Percentiles rank a stretch among this genome's conserved stretches.
Conservation (phyloP, 2,113 vertebrate genomes). For the Leptodactylus fuscus region DNA sequence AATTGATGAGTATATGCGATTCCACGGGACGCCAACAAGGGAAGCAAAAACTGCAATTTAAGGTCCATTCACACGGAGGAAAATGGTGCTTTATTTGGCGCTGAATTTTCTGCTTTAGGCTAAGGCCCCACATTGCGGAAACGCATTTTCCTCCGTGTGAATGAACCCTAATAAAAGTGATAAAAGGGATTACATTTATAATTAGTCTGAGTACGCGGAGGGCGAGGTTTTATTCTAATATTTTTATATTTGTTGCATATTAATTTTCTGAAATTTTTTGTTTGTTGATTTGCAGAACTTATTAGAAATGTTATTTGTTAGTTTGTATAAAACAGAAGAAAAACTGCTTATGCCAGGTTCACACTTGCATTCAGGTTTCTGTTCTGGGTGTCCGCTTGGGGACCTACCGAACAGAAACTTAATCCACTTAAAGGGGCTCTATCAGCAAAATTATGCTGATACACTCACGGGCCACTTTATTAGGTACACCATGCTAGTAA, state of each 20-base stretch:
- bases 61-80: constrained; percentile 3
- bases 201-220: neutral
- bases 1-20: neutral
- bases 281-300: neutral
- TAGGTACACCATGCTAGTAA: too few relatives aligned
- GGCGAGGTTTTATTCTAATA: neutral
- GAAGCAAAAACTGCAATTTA: constrained; percentile 16
- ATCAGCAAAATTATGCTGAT: too few relatives aligned
- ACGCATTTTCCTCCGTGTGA: too few relatives aligned
- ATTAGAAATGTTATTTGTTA: neutral
- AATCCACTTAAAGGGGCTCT: too few relatives aligned
- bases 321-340: neutral
- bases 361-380: too few relatives aligned
- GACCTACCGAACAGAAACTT: too few relatives aligned
- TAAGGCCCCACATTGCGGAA: too few relatives aligned
- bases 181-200: constrained; percentile 26
- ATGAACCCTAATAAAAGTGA: too few relatives aligned
- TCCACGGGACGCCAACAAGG: neutral
- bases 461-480: too few relatives aligned
- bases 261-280: neutral
- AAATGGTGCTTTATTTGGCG: neutral
- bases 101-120: neutral
- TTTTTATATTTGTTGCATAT: neutral
- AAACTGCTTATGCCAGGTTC: too few relatives aligned
- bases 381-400: too few relatives aligned